These are phyloP conservation scores for Holothuria leucospilota DNA, from an alignment of 53 echinoderm and acorn worm genomes.

Conservation along the genomic window DNA sequence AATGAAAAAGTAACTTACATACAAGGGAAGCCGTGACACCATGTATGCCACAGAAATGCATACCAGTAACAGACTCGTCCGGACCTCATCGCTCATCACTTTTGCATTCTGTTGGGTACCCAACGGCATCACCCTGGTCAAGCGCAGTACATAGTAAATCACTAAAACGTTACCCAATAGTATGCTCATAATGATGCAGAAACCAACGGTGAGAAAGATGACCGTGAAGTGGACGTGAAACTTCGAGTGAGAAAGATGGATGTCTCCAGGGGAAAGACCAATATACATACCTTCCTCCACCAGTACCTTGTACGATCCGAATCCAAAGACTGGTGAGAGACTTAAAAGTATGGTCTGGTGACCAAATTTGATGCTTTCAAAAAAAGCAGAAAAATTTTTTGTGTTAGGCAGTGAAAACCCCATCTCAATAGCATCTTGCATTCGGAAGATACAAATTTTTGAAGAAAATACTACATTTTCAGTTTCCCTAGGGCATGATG, in stretches of 20 bases:
- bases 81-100: no score
- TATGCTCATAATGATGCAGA: constrained; percentile 58
- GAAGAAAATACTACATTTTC: no score
- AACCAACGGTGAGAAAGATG: constrained; percentile 53
- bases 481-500: no score
- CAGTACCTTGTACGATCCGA: constrained; percentile 59
- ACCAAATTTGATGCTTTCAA: no score
- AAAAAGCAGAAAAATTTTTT: no score
- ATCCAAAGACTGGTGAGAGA: constrained; percentile 61
- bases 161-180: constrained; percentile 65
- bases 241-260: constrained; percentile 37
- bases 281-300: constrained; percentile 39
- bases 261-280: constrained; percentile 75
- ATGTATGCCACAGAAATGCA: constrained; percentile 63
- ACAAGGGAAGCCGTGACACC: constrained; percentile 70
- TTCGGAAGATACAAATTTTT: no score
- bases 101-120: no score
- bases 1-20: constrained; percentile 57
- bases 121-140: constrained; percentile 3
- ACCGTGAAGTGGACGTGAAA: constrained; percentile 60
- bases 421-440: no score
- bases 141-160: constrained; percentile 44
- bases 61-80: constrained; percentile 5
- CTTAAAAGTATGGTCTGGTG: no score
- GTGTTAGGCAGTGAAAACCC: no score